Conservation (phyloP, 37 sponge, comb jelly and placozoan species). For the Crambe crambe region DNA sequence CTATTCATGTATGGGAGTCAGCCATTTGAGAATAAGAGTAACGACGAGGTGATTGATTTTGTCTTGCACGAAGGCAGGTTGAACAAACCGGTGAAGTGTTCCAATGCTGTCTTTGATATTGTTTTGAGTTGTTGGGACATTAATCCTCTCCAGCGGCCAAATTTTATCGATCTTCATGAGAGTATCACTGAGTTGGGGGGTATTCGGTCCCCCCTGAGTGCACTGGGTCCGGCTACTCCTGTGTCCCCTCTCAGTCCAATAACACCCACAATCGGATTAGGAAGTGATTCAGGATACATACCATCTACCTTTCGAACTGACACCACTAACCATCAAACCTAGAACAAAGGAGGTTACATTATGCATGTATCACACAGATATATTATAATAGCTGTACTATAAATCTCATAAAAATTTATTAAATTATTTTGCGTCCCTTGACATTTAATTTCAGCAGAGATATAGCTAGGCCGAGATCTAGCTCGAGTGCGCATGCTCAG, state of each 20-base stretch:
- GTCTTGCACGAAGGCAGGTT: constrained; percentile 1
- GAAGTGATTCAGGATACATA: no score
- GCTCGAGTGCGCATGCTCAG: no score
- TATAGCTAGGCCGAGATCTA: no score
- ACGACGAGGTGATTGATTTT: constrained; percentile 42
- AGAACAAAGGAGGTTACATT: no score
- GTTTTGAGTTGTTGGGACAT: constrained; percentile 54
- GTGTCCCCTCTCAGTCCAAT: not conserved
- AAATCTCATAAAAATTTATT: no score
- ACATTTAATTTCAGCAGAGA: no score
- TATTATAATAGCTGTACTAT: no score
- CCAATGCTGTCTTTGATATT: constrained; percentile 18
- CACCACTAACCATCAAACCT: no score
- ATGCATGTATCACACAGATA: no score
- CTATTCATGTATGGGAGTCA: constrained; percentile 63
- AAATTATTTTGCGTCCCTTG: no score
- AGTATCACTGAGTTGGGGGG: constrained; percentile 5
- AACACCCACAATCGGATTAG: no score
- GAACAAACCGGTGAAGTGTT: constrained; percentile 43
- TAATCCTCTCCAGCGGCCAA: constrained; percentile 23
- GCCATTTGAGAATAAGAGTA: constrained; percentile 49
- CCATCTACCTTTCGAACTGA: no score
- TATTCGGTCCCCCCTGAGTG: not conserved
- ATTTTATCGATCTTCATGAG: constrained; percentile 52
- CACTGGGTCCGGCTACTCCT: not conserved